These are phyloP conservation scores for Actias luna DNA, from an alignment of 2,888 invertebrate genomes.

Conservation along the genomic window DNA sequence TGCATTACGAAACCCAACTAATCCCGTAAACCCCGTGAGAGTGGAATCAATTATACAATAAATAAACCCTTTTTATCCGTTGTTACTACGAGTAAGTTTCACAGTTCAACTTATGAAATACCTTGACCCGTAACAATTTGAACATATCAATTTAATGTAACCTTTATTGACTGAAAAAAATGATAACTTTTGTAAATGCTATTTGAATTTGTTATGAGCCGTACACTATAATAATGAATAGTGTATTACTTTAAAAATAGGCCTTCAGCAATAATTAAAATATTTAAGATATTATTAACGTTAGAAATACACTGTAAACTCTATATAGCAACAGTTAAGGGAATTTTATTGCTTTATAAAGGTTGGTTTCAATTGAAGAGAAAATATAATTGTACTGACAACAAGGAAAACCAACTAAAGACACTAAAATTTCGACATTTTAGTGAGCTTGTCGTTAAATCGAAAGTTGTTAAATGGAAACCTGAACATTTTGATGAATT, in stretches of 20 bases:
- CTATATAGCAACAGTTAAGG: too few relatives aligned
- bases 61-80: slow-evolving; percentile 4
- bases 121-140: neutral
- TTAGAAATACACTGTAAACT: too few relatives aligned
- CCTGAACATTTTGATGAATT: neutral
- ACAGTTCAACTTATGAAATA: neutral
- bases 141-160: neutral
- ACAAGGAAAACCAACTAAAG: too few relatives aligned
- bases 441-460: too few relatives aligned
- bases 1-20: slow-evolving; percentile 3
- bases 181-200: neutral
- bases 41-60: slow-evolving; percentile 8
- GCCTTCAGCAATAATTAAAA: too few relatives aligned
- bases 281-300: too few relatives aligned
- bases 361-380: too few relatives aligned
- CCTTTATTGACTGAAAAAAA: neutral
- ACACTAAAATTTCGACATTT: too few relatives aligned
- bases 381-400: too few relatives aligned
- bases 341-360: too few relatives aligned
- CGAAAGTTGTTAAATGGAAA: too few relatives aligned
- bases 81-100: neutral
- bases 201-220: neutral
- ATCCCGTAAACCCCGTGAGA: neutral
- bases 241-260: neutral
- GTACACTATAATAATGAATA: neutral